Evolutionary conservation across 2,113 vertebrate species (phyloP), one percentile per base, ranked within the genome.

Genomic region (Mormoops blainvillei): DNA sequence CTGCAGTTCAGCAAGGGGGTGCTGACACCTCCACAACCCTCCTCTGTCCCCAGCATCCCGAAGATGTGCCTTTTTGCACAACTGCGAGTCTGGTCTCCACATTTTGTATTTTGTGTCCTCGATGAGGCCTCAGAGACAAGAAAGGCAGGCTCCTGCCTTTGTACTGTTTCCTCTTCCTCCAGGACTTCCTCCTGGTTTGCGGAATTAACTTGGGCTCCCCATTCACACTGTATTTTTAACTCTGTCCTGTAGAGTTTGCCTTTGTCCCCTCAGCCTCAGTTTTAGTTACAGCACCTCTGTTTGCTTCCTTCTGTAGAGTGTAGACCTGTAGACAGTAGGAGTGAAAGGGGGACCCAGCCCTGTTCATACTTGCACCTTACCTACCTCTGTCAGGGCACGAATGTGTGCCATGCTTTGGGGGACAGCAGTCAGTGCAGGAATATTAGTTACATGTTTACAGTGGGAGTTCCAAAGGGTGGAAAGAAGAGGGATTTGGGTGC

Each of bases 371-470:
- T 36, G 61, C 8, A 18, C 16, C 15, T 50, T 9, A 12, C 41
- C 58, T 6, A 4, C 19, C 33, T 33, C 0, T 2, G 48, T 31
- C 41, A 24, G 9, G 5, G 65, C 43, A 22, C 16, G 19, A 16
- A 68, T 15, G 48, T 22, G 41, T 26, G 16, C 14, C 1, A 3
- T 54, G 63, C 18, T 14, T 50, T 52, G 41, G 16, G 33, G 50
- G 94, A 61, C 77, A n/a, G 43, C 33, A 22, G 36, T 52, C 22
- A 13, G 11, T 3, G 22, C 15, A 56, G 43, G 33, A 38, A 58
- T 0, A 16, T 22, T 11, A 18, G 31, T 11, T 8, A 22, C 20
- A 24, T 7, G 1, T 31, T 26, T 7, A 31, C 15, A 1, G 31
- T 24, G 19, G 74, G 56, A 78, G 31, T 80, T 76, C 31, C 0